These are phyloP conservation scores for Podabrus alpinus DNA, from an alignment of 2,888 invertebrate species.

Conservation along the genomic window DNA sequence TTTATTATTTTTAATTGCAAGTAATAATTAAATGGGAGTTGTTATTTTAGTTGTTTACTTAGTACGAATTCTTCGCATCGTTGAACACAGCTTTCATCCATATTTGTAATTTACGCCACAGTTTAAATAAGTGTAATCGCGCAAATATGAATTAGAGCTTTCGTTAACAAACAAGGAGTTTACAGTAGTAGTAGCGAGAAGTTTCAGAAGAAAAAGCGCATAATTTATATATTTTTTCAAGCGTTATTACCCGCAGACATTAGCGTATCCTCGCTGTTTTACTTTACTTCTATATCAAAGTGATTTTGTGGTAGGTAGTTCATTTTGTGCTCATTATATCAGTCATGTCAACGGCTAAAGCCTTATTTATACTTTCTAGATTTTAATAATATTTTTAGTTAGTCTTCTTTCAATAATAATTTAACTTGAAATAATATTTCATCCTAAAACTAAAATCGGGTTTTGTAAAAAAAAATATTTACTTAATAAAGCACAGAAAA, in stretches of 20 bases:
- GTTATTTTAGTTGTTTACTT: background rate
- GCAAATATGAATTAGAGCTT: conserved; percentile 28
- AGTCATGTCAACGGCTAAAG: conserved; percentile 14
- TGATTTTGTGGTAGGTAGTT: conserved; percentile 30
- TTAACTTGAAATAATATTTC: too few species aligned
- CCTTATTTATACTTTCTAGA: background rate
- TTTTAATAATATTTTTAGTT: background rate
- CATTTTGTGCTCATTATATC: conserved; percentile 36
- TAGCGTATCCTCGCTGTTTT: conserved; percentile 41
- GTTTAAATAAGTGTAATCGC: conserved; percentile 25
- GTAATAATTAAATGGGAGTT: background rate
- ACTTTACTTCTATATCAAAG: conserved; percentile 36
- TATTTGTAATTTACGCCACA: conserved; percentile 27
- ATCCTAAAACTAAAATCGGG: background rate
- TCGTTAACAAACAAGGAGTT: conserved; percentile 28
- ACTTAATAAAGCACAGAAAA: background rate
- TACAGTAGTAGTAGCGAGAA: conserved; percentile 25
- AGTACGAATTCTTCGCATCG: conserved; percentile 12
- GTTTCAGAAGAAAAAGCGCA: conserved; percentile 35
- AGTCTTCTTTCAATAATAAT: too few species aligned
- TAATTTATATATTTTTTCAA: conserved; percentile 50
- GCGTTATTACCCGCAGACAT: conserved; percentile 48
- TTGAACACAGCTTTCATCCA: conserved; percentile 15
- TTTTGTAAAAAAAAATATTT: background rate
- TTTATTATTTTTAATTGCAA: conserved; percentile 25